Evolutionary conservation across 2,797 vertebrate species (phyloP).

Genomic region (Dipus sagitta): DNA sequence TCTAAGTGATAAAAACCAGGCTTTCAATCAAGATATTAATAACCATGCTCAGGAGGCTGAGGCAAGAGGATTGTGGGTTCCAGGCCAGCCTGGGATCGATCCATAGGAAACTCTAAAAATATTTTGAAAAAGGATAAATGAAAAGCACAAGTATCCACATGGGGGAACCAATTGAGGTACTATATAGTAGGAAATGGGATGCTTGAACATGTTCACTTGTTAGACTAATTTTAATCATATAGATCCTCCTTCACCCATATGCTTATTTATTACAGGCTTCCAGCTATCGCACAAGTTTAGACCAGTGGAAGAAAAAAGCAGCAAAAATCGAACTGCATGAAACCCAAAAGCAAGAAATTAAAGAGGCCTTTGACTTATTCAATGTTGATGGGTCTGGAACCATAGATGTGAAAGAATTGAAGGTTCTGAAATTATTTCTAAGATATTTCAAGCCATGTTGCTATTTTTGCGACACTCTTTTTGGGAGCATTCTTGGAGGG

Average conservation of each 20-base stretch:
- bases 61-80: neutral
- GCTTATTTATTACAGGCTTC: slow-evolving; percentile 89
- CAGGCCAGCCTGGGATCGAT: neutral
- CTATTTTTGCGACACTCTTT: neutral
- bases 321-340: slow-evolving; percentile 93
- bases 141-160: slow-evolving; percentile 26
- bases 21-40: neutral
- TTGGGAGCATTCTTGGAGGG: too few relatives aligned
- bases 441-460: neutral
- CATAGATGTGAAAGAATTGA: slow-evolving; percentile 96
- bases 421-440: slow-evolving; percentile 87
- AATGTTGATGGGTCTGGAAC: slow-evolving; percentile 94
- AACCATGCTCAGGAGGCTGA: neutral
- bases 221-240: neutral
- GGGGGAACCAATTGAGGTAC: neutral
- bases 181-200: neutral
- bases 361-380: slow-evolving; percentile 97
- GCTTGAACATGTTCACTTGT: neutral
- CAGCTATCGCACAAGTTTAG: slow-evolving; percentile 81
- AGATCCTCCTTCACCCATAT: slow-evolving; percentile 21
- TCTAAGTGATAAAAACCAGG: neutral
- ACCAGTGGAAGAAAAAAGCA: slow-evolving; percentile 90
- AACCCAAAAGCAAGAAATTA: slow-evolving; percentile 95
- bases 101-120: neutral
- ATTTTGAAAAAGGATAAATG: neutral